These are phyloP conservation scores for Gadopsis marmoratus DNA, from an alignment of 2,797 vertebrate genomes.

Conservation along the genomic window DNA sequence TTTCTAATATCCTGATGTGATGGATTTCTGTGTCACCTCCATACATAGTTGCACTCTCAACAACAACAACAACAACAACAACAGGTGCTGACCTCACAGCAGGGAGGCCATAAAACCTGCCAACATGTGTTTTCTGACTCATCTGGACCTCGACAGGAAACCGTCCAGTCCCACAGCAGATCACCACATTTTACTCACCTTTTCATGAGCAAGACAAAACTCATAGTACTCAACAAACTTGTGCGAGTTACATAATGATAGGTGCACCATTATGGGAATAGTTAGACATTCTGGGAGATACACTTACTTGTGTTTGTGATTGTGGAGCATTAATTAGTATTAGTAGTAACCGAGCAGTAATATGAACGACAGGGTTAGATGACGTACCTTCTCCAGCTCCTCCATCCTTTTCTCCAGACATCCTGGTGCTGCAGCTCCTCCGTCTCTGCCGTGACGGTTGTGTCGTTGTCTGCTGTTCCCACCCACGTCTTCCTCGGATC, in stretches of 20 bases:
- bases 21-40: not conserved
- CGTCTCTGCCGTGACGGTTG: constrained; percentile 85
- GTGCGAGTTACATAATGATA: not conserved
- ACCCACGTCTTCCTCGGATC: constrained; percentile 88
- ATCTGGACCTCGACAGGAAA: constrained; percentile 7
- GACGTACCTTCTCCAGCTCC: constrained; percentile 93
- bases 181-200: constrained; percentile 22
- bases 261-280: not conserved
- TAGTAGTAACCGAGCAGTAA: not conserved
- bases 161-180: constrained; percentile 21
- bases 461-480: constrained; percentile 82
- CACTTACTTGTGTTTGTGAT: not conserved
- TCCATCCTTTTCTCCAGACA: constrained; percentile 92
- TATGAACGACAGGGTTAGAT: fast-evolving
- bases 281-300: not conserved
- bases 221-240: not conserved
- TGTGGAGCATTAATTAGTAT: not conserved
- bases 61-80: constrained; percentile 26
- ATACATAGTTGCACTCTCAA: not conserved
- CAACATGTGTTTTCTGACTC: constrained; percentile 27
- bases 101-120: constrained; percentile 36
- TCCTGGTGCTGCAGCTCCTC: constrained; percentile 74
- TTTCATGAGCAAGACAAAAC: not conserved
- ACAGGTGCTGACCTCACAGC: constrained; percentile 35
- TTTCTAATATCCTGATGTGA: not conserved